Percentiles rank a stretch among this genome's conserved stretches.
These are phyloP conservation scores for Rotaria sp. DNA, from an alignment of 2,888 invertebrate genomes.

Conservation along the genomic window DNA sequence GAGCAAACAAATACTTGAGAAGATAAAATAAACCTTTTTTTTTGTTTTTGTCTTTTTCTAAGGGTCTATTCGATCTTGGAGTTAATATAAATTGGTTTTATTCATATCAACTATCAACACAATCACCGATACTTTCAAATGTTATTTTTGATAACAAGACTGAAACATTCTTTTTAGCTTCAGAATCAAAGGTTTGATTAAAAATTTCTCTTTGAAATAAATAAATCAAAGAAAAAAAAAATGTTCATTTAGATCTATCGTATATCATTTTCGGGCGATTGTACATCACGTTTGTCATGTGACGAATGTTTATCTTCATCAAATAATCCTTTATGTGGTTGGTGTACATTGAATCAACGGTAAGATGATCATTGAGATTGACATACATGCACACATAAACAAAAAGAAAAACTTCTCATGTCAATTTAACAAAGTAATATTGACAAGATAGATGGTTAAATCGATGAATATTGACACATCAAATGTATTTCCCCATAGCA, in stretches of 20 bases:
- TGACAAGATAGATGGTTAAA: background rate
- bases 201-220: background rate
- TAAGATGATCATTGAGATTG: conserved; percentile 26
- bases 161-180: background rate
- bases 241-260: conserved; percentile 19
- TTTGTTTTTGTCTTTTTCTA: background rate
- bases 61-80: background rate
- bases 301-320: conserved; percentile 27
- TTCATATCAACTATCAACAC: background rate
- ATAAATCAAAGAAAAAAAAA: background rate
- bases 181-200: background rate
- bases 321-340: conserved; percentile 16
- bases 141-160: background rate
- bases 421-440: background rate
- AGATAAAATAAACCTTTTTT: background rate
- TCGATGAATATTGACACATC: conserved; percentile 1
- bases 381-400: conserved; percentile 12
- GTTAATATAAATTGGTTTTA: background rate
- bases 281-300: conserved; percentile 11
- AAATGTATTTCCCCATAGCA: background rate
- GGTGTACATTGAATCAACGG: conserved; percentile 13
- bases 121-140: background rate
- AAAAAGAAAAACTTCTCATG: background rate
- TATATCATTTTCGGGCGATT: background rate
- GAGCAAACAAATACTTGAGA: background rate